phyloP scores from a whole-genome alignment of 37 sponge, comb jelly and placozoan species.

The Eunapius fragilis region DNA sequence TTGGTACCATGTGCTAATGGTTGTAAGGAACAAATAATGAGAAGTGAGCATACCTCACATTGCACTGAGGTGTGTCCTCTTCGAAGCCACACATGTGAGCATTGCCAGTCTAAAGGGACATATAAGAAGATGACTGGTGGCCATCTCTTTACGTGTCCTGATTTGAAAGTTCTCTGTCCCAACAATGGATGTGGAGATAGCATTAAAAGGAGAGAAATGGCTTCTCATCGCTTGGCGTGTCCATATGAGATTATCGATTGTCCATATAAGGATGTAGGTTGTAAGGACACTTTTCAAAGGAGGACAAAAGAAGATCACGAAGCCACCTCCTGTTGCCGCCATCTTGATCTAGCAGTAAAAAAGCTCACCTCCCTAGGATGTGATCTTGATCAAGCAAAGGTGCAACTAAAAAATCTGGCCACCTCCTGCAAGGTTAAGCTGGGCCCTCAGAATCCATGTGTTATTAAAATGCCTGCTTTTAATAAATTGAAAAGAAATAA shows the following conservation, averaged over 20 bases:
- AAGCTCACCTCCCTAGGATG: no score
- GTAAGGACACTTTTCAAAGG: constrained; percentile 19
- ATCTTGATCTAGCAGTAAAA: no score
- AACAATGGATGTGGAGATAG: neutral
- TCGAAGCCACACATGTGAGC: constrained; percentile 23
- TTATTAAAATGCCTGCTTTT: neutral
- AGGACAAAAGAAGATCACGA: no score
- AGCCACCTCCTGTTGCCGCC: no score
- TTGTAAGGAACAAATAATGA: neutral
- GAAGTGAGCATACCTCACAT: constrained; percentile 4
- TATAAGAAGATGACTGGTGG: constrained; percentile 10
- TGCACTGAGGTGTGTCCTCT: constrained; percentile 1
- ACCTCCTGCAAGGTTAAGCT: no score
- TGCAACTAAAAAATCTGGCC: neutral
- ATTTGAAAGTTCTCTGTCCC: constrained; percentile 16
- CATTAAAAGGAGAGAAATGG: neutral
- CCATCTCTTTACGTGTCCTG: constrained; percentile 25
- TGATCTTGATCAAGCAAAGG: no score
- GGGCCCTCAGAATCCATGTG: no score
- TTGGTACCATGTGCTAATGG: constrained; percentile 24
- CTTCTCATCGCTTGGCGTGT: neutral
- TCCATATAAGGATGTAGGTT: constrained; percentile 20
- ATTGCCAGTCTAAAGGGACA: constrained; percentile 22
- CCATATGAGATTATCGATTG: constrained; percentile 10
- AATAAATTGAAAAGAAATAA: neutral